These are phyloP conservation scores for Temnothorax nylanderi DNA, from an alignment of 1,140 invertebrate species.

Conservation along the genomic window DNA sequence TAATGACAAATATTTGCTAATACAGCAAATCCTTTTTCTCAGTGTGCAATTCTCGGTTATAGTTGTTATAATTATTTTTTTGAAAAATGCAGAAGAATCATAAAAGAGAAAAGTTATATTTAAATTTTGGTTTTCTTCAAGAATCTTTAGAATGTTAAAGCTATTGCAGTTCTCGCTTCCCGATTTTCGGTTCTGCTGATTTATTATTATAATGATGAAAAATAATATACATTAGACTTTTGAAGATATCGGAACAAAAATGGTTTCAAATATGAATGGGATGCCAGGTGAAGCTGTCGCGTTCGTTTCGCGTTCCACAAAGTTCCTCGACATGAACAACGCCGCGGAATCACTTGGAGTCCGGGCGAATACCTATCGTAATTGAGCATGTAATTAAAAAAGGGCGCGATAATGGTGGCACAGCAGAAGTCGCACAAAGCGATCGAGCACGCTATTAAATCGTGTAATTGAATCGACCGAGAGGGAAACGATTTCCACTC, in stretches of 20 bases:
- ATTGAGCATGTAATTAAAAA: constrained; percentile 56
- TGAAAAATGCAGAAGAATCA: neutral
- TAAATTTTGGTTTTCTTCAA: neutral
- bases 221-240: neutral
- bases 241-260: neutral
- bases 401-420: constrained; percentile 16
- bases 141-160: neutral
- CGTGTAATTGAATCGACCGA: constrained; percentile 30
- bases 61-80: neutral
- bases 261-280: neutral
- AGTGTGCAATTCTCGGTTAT: neutral
- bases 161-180: neutral
- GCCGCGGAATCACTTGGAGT: neutral
- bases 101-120: neutral
- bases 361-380: constrained; percentile 8
- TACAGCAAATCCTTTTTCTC: too few relatives aligned
- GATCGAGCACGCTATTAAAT: constrained; percentile 36
- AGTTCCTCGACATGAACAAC: neutral
- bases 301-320: neutral
- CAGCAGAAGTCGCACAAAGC: constrained; percentile 28
- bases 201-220: neutral
- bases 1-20: too few relatives aligned
- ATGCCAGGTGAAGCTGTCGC: neutral
- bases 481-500: constrained; percentile 37
- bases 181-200: neutral